Percentiles rank a stretch among this genome's conserved stretches.
Evolutionary conservation across 2,888 invertebrate species (phyloP).

Genomic region (Margaritifera margaritifera): DNA sequence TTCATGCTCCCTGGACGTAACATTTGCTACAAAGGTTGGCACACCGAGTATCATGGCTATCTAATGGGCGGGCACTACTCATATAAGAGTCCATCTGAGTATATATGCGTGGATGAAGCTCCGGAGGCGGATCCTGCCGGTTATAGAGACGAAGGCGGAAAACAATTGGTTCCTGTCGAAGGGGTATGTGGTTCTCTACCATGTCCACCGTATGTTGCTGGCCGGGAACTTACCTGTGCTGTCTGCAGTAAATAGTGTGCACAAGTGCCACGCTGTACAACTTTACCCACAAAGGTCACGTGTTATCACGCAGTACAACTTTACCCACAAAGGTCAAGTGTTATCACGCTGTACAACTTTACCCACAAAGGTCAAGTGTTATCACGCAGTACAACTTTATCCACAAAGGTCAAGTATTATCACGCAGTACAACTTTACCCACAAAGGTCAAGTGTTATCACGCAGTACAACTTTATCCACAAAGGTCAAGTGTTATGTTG

Average conservation of each 20-base stretch:
- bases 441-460: no score
- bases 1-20: constrained; percentile 36
- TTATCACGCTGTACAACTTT: no score
- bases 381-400: no score
- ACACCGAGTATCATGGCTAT: constrained; percentile 35
- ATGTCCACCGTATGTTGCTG: constrained; percentile 32
- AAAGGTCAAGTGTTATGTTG: no score
- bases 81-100: constrained; percentile 12
- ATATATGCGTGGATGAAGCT: constrained; percentile 32
- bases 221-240: constrained; percentile 31
- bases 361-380: no score
- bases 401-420: no score
- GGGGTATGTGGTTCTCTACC: constrained; percentile 36
- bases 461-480: no score
- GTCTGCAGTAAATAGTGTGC: constrained; percentile 31
- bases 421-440: no score
- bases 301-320: no score
- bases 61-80: constrained; percentile 19
- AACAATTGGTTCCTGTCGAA: constrained; percentile 27
- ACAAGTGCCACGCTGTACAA: no score
- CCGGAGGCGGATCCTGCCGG: constrained; percentile 34
- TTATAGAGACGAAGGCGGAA: constrained; percentile 23
- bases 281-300: no score
- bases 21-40: constrained; percentile 34
- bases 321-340: no score